Percentiles rank a stretch among this genome's conserved stretches.
phyloP scores from a whole-genome alignment of 1,140 invertebrate genomes.

The Macrobrachium nipponense region DNA sequence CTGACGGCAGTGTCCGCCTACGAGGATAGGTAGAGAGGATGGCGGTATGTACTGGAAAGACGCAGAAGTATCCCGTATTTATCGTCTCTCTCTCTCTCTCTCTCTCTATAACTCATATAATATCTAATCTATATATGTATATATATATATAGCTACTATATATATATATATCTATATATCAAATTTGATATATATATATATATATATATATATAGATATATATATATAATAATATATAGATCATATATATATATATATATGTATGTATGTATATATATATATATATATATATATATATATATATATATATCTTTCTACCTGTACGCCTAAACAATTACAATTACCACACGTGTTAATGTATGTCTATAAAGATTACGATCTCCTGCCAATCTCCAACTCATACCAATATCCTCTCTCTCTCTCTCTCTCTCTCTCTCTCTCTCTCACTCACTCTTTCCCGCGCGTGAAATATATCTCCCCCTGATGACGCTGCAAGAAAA shows the following conservation, averaged over 20 bases:
- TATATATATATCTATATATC: not conserved
- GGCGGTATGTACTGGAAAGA: too few species aligned
- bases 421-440: constrained; percentile 1
- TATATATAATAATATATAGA: not conserved
- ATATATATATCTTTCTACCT: not conserved
- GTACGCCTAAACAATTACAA: too few species aligned
- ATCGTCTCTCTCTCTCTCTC: too few species aligned
- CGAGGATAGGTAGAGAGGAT: too few species aligned
- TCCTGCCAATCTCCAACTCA: not conserved
- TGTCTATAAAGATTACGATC: not conserved
- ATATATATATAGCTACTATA: constrained; percentile 10
- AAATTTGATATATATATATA: not conserved
- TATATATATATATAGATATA: not conserved
- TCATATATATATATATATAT: not conserved
- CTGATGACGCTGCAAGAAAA: not conserved
- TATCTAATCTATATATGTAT: not conserved
- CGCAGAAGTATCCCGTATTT: too few species aligned
- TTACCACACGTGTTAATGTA: too few species aligned
- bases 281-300: not conserved
- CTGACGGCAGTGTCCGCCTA: too few species aligned
- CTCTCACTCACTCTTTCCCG: not conserved
- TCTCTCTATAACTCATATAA: too few species aligned
- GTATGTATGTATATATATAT: not conserved
- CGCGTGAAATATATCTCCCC: not conserved
- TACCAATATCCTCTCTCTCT: not conserved